These are phyloP conservation scores for Cuculus canorus DNA, from an alignment of 2,797 vertebrate species.

Conservation along the genomic window DNA sequence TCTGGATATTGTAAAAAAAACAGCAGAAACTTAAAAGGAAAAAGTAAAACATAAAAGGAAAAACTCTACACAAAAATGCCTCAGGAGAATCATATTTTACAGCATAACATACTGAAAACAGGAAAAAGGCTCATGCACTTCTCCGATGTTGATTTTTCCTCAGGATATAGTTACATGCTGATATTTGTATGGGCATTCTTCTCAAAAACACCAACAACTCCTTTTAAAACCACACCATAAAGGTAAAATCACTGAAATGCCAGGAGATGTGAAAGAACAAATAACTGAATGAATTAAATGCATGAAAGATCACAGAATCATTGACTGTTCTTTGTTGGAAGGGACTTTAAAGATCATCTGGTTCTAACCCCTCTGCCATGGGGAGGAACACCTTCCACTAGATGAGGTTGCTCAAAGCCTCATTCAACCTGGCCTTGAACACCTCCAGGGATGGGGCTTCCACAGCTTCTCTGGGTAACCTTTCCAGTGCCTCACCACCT, in stretches of 20 bases:
- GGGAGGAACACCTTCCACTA: too few species aligned
- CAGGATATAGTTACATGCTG: background rate
- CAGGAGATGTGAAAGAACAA: background rate
- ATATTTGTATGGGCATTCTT: background rate
- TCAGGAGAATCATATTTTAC: background rate
- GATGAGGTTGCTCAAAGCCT: too few species aligned
- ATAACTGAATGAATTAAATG: background rate
- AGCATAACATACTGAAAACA: background rate
- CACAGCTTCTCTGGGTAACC: too few species aligned
- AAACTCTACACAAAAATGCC: background rate
- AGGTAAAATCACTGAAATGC: background rate
- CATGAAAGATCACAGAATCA: background rate
- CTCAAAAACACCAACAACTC: background rate
- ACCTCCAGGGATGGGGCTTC: too few species aligned
- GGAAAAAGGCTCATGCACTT: background rate
- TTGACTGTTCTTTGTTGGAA: too few species aligned
- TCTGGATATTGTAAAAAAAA: background rate
- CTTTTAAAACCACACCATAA: background rate
- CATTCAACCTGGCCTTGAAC: too few species aligned
- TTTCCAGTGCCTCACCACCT: too few species aligned
- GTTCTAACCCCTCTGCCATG: too few species aligned
- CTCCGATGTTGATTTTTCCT: constrained; percentile 15
- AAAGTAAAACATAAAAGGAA: background rate
- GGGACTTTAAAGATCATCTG: too few species aligned
- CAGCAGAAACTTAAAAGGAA: too few species aligned